phyloP scores from a whole-genome alignment of 2,888 invertebrate genomes.

The Aricia artaxerxes region DNA sequence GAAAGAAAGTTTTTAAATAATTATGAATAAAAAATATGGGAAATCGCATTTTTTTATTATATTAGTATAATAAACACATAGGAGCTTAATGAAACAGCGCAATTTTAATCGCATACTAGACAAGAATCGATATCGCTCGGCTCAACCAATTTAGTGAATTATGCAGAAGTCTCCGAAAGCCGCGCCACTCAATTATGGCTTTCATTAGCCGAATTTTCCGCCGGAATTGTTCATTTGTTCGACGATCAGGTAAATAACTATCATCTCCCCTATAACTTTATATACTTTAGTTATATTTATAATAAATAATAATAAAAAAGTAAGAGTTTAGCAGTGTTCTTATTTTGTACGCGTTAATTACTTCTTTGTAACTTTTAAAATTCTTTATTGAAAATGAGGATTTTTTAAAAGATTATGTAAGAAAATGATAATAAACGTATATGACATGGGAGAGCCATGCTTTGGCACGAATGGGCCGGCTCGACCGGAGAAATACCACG shows the following conservation, averaged over 20 bases:
- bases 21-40: too few relatives aligned
- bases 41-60: too few relatives aligned
- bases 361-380: too few relatives aligned
- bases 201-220: slow-evolving; percentile 24
- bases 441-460: too few relatives aligned
- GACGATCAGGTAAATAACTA: not conserved
- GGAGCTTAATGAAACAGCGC: not conserved
- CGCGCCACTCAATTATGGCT: slow-evolving; percentile 28
- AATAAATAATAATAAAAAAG: not conserved
- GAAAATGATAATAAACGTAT: too few relatives aligned
- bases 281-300: not conserved
- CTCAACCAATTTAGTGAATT: slow-evolving; percentile 22
- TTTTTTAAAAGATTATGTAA: too few relatives aligned
- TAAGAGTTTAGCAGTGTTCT: too few relatives aligned
- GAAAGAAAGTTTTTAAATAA: too few relatives aligned
- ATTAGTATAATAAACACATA: not conserved
- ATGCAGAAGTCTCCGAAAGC: slow-evolving; percentile 24
- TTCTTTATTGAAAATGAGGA: too few relatives aligned
- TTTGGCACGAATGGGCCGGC: too few relatives aligned
- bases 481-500: too few relatives aligned
- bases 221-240: slow-evolving; percentile 17
- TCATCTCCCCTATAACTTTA: not conserved
- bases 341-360: too few relatives aligned
- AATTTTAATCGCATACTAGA: not conserved
- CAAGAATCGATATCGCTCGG: not conserved